phyloP scores from a whole-genome alignment of 2,113 vertebrate genomes.

The Mellivora capensis region DNA sequence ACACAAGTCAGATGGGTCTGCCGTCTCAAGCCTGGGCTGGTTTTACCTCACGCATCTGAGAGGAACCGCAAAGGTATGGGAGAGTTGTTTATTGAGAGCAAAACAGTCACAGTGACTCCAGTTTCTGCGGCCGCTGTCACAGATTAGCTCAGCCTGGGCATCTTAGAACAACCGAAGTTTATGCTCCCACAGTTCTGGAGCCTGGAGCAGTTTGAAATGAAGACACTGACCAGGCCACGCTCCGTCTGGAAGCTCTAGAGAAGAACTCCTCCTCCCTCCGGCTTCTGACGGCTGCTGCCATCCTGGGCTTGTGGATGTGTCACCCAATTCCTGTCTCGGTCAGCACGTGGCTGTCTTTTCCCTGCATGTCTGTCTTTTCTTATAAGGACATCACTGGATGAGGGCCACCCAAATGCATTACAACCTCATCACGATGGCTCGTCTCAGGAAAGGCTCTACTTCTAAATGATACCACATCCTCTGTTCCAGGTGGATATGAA shows the following conservation, averaged over 20 bases:
- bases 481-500: background rate
- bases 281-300: too few relatives aligned
- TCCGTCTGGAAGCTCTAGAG: fast-evolving
- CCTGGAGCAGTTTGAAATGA: fast-evolving
- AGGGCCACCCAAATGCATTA: background rate
- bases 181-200: too few relatives aligned
- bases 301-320: background rate
- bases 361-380: background rate
- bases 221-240: fast-evolving
- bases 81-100: fast-evolving
- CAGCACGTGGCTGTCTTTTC: too few relatives aligned
- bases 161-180: background rate
- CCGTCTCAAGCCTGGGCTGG: background rate
- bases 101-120: fast-evolving
- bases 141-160: fast-evolving
- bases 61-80: background rate
- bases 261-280: background rate
- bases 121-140: background rate
- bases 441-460: background rate
- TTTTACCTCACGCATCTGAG: background rate
- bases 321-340: fast-evolving
- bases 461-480: background rate
- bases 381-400: background rate
- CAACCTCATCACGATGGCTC: background rate
- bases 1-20: fast-evolving